Conservation (phyloP, 2,888 invertebrate species). For the Anagyrus pseudococci region DNA sequence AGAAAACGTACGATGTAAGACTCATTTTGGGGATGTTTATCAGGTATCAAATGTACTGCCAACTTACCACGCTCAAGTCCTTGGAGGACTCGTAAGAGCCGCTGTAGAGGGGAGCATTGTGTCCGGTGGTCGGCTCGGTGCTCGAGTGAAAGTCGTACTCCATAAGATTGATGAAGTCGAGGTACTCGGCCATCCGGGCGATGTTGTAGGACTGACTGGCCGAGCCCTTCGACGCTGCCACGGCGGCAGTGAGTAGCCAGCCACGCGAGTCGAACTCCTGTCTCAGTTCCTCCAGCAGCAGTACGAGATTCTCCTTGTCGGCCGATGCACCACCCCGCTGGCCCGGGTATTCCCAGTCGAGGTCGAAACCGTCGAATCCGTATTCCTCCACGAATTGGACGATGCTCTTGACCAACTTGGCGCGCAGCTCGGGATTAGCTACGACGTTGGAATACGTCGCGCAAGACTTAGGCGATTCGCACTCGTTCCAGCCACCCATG, state of each 20-base stretch:
- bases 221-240: constrained; percentile 64
- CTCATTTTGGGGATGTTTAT: too few relatives aligned
- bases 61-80: background rate
- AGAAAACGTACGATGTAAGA: constrained; percentile 18
- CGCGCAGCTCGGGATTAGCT: constrained; percentile 59
- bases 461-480: constrained; percentile 61
- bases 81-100: constrained; percentile 36
- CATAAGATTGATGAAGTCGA: constrained; percentile 77
- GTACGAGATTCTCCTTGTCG: constrained; percentile 64
- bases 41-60: too few relatives aligned
- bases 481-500: constrained; percentile 77
- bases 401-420: constrained; percentile 67
- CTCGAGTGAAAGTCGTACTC: constrained; percentile 76
- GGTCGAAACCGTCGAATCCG: constrained; percentile 74
- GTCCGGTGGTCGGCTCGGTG: constrained; percentile 64
- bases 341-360: constrained; percentile 78
- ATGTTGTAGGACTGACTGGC: constrained; percentile 70
- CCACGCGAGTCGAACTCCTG: constrained; percentile 66
- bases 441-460: constrained; percentile 67
- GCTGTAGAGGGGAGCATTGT: constrained; percentile 71
- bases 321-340: constrained; percentile 63
- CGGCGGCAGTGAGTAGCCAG: constrained; percentile 54
- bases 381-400: constrained; percentile 65
- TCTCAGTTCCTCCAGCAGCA: constrained; percentile 66
- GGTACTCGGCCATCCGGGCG: constrained; percentile 66